Evolutionary conservation across 2,797 vertebrate species (phyloP).

Genomic region (Alauda arvensis): DNA sequence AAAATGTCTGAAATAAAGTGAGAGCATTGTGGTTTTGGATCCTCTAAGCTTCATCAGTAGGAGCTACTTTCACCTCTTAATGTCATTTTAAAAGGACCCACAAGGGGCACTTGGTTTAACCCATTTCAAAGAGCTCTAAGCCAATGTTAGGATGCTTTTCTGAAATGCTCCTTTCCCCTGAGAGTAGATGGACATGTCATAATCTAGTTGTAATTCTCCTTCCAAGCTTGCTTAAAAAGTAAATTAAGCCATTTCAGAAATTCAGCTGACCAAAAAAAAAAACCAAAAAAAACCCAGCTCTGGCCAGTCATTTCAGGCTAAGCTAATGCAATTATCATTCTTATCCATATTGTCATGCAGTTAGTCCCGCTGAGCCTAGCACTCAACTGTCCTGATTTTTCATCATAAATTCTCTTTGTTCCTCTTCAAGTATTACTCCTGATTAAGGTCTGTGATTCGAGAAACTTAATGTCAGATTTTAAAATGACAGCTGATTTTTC

Average conservation of each 20-base stretch:
- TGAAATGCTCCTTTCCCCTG: neutral
- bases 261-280: slow-evolving; percentile 32
- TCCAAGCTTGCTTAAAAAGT: slow-evolving; percentile 52
- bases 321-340: slow-evolving; percentile 48
- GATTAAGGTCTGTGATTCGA: slow-evolving; percentile 44
- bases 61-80: neutral
- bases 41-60: neutral
- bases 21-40: neutral
- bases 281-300: neutral
- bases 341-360: slow-evolving; percentile 38
- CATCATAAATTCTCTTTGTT: slow-evolving; percentile 59
- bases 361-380: slow-evolving; percentile 29
- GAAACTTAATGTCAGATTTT: slow-evolving; percentile 51
- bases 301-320: slow-evolving; percentile 21
- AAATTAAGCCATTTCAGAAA: slow-evolving; percentile 32
- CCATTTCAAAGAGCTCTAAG: neutral
- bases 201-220: slow-evolving; percentile 3
- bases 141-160: neutral
- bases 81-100: neutral
- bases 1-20: neutral
- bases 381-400: slow-evolving; percentile 36
- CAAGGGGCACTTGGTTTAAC: neutral
- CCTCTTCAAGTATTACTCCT: slow-evolving; percentile 26
- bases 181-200: neutral
- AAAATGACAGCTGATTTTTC: slow-evolving; percentile 46